Conservation (phyloP, 2,888 invertebrate species). For the Globia sparganii region DNA sequence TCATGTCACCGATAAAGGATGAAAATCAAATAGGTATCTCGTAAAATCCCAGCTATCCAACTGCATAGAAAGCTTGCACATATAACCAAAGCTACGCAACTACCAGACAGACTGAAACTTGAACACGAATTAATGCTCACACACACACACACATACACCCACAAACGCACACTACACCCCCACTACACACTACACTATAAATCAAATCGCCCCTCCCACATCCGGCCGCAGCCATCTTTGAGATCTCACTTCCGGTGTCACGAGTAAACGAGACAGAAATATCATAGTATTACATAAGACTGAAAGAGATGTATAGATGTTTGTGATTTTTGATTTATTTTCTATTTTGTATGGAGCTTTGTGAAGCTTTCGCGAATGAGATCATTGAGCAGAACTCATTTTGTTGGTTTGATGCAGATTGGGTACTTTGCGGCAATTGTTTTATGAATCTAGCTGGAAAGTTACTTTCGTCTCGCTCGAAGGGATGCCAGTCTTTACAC, state of each 20-base stretch:
- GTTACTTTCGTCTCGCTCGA: too few relatives aligned
- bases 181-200: conserved; percentile 81
- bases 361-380: conserved; percentile 28
- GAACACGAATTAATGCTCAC: conserved; percentile 65
- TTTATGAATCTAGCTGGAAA: background rate
- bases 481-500: background rate
- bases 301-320: conserved; percentile 66
- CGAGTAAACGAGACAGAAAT: conserved; percentile 71
- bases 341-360: conserved; percentile 52
- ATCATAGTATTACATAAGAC: conserved; percentile 70
- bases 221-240: conserved; percentile 90
- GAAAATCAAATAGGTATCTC: conserved; percentile 5
- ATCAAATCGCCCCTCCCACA: conserved; percentile 88
- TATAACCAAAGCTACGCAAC: conserved; percentile 48
- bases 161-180: conserved; percentile 51
- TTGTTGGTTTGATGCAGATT: conserved; percentile 18
- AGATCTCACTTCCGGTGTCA: conserved; percentile 86
- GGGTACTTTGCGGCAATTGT: background rate
- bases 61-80: conserved; percentile 27
- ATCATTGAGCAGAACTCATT: conserved; percentile 44
- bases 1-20: background rate
- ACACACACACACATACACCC: conserved; percentile 44
- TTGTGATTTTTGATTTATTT: conserved; percentile 72
- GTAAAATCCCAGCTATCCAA: conserved; percentile 12
- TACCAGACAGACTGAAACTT: conserved; percentile 54